Base-by-base conservation (phyloP, 2,113 vertebrate species). In the Corythornis madagascariensis region DNA sequence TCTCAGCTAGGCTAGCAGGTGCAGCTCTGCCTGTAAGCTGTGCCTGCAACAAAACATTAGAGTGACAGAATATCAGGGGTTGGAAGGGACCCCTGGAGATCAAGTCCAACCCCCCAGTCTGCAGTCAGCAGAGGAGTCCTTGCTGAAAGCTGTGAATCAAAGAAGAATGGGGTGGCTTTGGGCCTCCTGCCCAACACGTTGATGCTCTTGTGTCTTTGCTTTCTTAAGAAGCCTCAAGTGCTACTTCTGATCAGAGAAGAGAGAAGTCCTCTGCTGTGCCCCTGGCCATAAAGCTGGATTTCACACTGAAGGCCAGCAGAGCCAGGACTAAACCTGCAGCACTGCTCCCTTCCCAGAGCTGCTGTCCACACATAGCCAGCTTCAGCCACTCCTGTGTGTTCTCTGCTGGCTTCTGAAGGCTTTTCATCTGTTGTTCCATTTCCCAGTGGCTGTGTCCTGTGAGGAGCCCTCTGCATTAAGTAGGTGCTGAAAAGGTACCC, bases 161-260 rank as follows among this genome's bases (percentile, higher is more conserved):
- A 67, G 59, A 92, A 87, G 66, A 93, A 82, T 40, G 28, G 16
- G 35, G 81, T 53, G 81, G 61, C 55, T 89, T 95, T 75, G 66
- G 86, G 70, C 72, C 42, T 90, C 64, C 33, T 75, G 79, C 83
- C 86, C n/a, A 61, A 79, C 55, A 78, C 73, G 33, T 90, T 90
- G 71, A 83, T 79, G 63, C 25, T 72, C 48, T 48, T 78, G 59
- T 2, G 4, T 53, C 24, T 94, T 75, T 69, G 45, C 70, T 84
- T 69, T 82, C 70, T 72, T 67, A 83, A 64, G 86, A 75, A 75
- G 21, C 45, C 19, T 9, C 17, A 38, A 86, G 42, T 57, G 42
- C 42, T 75, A 7, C n/a, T 90, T 84, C 65, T 69, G 40, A 56
- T 50, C 8, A 15, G 31, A 85, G 47, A 26, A 50, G 59, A 70